Evolutionary conservation across 2,888 invertebrate genomes (phyloP), one percentile per base, ranked within the genome.

Genomic region (Hemithea aestivaria): DNA sequence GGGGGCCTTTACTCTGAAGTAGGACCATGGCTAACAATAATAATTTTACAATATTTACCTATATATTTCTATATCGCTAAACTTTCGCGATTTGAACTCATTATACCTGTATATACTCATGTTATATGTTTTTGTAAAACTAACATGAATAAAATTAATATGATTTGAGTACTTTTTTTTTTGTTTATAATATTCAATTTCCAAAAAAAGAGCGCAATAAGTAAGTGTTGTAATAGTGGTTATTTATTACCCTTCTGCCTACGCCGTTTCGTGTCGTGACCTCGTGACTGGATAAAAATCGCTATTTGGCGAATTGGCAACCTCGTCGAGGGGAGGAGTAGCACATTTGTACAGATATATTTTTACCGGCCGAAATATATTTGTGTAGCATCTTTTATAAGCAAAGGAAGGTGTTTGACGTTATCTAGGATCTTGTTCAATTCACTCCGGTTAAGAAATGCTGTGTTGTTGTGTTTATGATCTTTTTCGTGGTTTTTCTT

Each of bases 261-360:
- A 9, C 16, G 9, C 6, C 7, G 28, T 8, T 27, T 28, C 8
- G 12, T 28, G 35, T 10, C 28, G 11, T 23, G 35, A 28, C 28
- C 28, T 28, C 28, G 28, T 7, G 29, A 29, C 29, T 28, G 50
- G 50, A 52, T 56, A 50, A 54, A 56, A 51, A 52, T 53, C 39
- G 10, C 53, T 47, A 53, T 58, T 60, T 50, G 35, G 44, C 49
- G 55, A 57, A 58, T 53, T 56, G 58, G 51, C 12, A 22, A 7
- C 9, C 27, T 35, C 27, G 7, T 12, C 27, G 16, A 16, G 16
- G 16, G 16, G 16, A 16, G 8, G 7, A 6, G 16, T 8, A 7
- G 22, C n/a, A 25, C 20, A 25, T 20, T 31, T 12, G 16, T 22
- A 12, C 23, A 31, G 8, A 16, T 22, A 31, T 12, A 30, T 28